Conservation (phyloP, 2,888 invertebrate species). For the Acanthopleura granulata region DNA sequence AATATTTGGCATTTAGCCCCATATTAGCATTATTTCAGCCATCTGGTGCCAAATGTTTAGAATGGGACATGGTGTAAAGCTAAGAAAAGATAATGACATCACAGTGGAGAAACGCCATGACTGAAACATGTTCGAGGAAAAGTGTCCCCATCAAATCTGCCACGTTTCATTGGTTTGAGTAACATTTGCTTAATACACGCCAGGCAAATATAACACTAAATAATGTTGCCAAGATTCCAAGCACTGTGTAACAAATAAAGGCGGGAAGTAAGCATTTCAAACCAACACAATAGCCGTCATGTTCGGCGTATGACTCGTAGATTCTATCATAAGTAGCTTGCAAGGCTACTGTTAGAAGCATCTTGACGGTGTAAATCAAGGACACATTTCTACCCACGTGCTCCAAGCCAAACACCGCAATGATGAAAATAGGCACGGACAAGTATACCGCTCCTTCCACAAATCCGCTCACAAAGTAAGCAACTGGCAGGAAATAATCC, state of each 20-base stretch:
- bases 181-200: not conserved
- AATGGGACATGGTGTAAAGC: too few relatives aligned
- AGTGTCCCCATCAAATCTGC: too few relatives aligned
- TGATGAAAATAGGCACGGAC: not conserved
- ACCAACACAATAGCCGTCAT: not conserved
- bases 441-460: not conserved
- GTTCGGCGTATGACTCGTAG: not conserved
- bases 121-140: too few relatives aligned
- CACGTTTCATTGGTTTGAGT: too few relatives aligned
- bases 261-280: not conserved
- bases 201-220: not conserved
- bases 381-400: not conserved
- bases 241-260: not conserved
- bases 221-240: not conserved
- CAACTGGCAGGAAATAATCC: not conserved
- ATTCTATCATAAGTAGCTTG: not conserved
- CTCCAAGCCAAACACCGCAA: not conserved
- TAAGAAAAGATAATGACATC: too few relatives aligned
- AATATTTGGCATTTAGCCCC: too few relatives aligned
- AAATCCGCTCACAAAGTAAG: not conserved
- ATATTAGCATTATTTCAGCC: too few relatives aligned
- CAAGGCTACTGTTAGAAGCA: not conserved
- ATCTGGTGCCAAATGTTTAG: too few relatives aligned
- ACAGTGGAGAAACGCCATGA: too few relatives aligned
- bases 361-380: not conserved